These are phyloP conservation scores for Dascillus cervinus DNA, from an alignment of 2,888 invertebrate genomes.

Conservation along the genomic window DNA sequence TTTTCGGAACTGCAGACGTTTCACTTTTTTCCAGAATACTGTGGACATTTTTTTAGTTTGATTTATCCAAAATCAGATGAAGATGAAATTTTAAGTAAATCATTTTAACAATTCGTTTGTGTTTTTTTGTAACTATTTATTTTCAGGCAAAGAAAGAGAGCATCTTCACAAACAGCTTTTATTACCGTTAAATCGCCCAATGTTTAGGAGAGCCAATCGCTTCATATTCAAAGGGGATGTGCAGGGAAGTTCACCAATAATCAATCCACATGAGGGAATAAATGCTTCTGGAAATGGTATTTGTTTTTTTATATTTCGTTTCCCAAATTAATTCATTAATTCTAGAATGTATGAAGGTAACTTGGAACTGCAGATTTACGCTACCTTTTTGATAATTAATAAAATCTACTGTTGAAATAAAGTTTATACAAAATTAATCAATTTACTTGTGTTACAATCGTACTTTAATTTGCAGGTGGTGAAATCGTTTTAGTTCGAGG, in stretches of 20 bases:
- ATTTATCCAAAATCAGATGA: conserved; percentile 59
- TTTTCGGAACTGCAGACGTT: conserved; percentile 53
- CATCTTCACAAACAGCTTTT: conserved; percentile 64
- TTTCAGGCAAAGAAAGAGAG: conserved; percentile 56
- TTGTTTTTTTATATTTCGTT: conserved; percentile 8
- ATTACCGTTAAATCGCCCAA: conserved; percentile 60
- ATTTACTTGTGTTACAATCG: background rate
- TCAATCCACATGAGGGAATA: conserved; percentile 66
- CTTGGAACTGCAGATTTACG: conserved; percentile 2
- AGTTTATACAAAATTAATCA: background rate
- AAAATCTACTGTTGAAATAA: background rate
- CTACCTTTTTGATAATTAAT: background rate
- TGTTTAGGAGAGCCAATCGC: conserved; percentile 67
- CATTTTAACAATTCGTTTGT: conserved; percentile 5
- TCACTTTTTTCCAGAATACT: conserved; percentile 65
- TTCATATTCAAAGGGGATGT: conserved; percentile 48
- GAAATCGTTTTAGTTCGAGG: conserved; percentile 64
- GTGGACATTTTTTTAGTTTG: conserved; percentile 71
- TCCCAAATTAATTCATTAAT: conserved; percentile 5
- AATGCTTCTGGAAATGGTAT: conserved; percentile 34
- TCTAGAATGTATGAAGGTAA: conserved; percentile 7
- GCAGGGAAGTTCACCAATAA: conserved; percentile 44
- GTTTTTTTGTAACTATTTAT: conserved; percentile 2
- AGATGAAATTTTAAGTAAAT: conserved; percentile 62
- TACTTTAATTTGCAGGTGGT: conserved; percentile 36